These are phyloP conservation scores for Chiloscyllium punctatum DNA, from an alignment of 2,797 vertebrate species.

Conservation along the genomic window DNA sequence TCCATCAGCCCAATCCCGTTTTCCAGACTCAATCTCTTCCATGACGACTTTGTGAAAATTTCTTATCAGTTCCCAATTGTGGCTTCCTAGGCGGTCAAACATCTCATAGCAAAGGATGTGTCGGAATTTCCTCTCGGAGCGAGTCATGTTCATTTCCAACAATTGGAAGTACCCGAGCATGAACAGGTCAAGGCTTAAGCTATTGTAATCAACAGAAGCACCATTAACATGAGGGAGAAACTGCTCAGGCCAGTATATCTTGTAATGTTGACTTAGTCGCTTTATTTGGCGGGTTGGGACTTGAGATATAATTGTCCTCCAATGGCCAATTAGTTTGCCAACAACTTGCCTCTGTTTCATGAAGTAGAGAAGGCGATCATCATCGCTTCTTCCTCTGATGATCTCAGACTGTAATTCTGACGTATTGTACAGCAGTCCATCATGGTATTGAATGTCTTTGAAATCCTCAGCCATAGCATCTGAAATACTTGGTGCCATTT, in stretches of 20 bases:
- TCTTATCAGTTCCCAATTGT: conserved; percentile 82
- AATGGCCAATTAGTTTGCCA: conserved; percentile 77
- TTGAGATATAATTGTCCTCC: conserved; percentile 78
- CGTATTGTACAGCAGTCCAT: conserved; percentile 44
- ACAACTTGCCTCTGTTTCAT: conserved; percentile 80
- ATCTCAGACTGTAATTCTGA: neutral
- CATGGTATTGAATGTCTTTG: conserved; percentile 44
- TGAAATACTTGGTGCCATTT: conserved; percentile 50
- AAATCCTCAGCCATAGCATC: conserved; percentile 43
- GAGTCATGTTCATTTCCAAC: conserved; percentile 88
- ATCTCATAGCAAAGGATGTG: conserved; percentile 96
- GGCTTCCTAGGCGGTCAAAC: conserved; percentile 86
- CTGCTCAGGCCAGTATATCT: conserved; percentile 91
- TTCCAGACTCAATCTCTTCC: conserved; percentile 74
- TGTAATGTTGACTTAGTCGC: conserved; percentile 65
- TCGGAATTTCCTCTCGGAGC: conserved; percentile 81
- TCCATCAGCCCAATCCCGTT: conserved; percentile 73
- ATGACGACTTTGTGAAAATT: conserved; percentile 83
- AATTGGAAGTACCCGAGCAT: conserved; percentile 98
- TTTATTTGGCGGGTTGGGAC: conserved; percentile 72
- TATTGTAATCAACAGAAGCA: conserved; percentile 69
- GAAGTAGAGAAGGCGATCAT: conserved; percentile 68
- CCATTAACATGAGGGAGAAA: conserved; percentile 81
- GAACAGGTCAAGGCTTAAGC: conserved; percentile 88
- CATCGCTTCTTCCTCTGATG: conserved; percentile 57